A percentile compares a stretch with the other conserved stretches of the same genome.
Conservation (phyloP, 2,888 invertebrate genomes). For the Pandemis corylana region DNA sequence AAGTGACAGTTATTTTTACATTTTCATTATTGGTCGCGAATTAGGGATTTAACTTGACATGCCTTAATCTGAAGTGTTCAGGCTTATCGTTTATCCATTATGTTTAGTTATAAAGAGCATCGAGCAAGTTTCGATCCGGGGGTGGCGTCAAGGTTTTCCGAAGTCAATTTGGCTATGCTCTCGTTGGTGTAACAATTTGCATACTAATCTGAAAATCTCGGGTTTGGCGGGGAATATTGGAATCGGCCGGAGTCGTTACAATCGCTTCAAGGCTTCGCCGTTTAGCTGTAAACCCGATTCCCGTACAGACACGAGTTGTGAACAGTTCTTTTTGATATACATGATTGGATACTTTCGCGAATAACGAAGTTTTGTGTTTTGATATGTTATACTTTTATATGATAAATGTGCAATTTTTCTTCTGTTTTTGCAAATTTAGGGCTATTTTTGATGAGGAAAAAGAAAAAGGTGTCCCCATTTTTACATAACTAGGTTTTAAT, state of each 20-base stretch:
- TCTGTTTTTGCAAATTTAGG: too few relatives aligned
- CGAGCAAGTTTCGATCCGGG: constrained; percentile 3
- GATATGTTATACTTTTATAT: too few relatives aligned
- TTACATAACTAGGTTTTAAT: too few relatives aligned
- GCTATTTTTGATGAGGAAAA: too few relatives aligned
- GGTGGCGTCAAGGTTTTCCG: constrained; percentile 21
- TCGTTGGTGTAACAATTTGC: constrained; percentile 28
- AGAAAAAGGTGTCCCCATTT: too few relatives aligned
- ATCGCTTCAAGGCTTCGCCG: constrained; percentile 4
- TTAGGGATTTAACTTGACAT: background rate
- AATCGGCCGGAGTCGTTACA: constrained; percentile 5
- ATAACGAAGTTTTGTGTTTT: too few relatives aligned
- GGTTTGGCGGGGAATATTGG: constrained; percentile 14
- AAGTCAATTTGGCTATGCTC: constrained; percentile 27
- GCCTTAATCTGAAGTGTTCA: background rate
- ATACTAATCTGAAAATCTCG: constrained; percentile 37
- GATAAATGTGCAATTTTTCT: too few relatives aligned
- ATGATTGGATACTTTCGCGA: background rate
- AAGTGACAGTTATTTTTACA: too few relatives aligned
- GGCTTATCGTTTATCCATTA: background rate
- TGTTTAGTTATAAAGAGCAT: background rate
- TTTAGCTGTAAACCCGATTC: background rate
- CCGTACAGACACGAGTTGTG: background rate
- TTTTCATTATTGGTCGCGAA: too few relatives aligned
- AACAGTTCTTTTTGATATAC: background rate